Base-by-base conservation (phyloP, 2,888 invertebrate genomes). In the Lepidochitona cinerea region DNA sequence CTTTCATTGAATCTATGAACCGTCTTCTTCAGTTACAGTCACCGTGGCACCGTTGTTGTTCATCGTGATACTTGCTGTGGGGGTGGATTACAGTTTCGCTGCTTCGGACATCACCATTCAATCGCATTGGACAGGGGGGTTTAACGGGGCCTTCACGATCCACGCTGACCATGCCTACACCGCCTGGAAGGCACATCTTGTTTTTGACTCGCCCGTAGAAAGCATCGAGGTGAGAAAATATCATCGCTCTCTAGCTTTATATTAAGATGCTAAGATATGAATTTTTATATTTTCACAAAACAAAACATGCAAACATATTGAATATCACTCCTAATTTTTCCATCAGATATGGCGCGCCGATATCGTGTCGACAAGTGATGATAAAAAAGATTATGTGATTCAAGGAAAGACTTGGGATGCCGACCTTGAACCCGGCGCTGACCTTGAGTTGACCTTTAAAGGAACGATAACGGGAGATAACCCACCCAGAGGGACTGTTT, bases 281-380 rank as follows among this genome's bases (percentile, higher is more conserved):
- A n/a, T n/a, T n/a, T n/a, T n/a, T n/a, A n/a, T n/a, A n/a, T n/a
- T n/a, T n/a, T n/a, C n/a, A n/a, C n/a, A n/a, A n/a, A n/a, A n/a
- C n/a, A n/a, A n/a, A n/a, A n/a, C n/a, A n/a, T n/a, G n/a, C n/a
- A n/a, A n/a, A n/a, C n/a, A n/a, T n/a, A n/a, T n/a, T n/a, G n/a
- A n/a, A n/a, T n/a, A n/a, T n/a, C n/a, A n/a, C n/a, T n/a, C n/a
- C n/a, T n/a, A n/a, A n/a, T n/a, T n/a, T n/a, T n/a, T n/a, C n/a
- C n/a, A n/a, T n/a, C 36, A 82, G 82, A 71, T 75, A 18, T 80
- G 79, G 81, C 77, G 73, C 26, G 82, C 79, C 53, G 66, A 68
- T 7, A 23, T 49, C n/a, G 49, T 49, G 49, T 49, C 49, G 49
- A 49, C 49, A 18, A 49, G 49, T 23, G 49, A 49, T 49, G 49